A percentile compares a stretch with the other conserved stretches of the same genome.
phyloP scores from a whole-genome alignment of 2,113 vertebrate genomes.

The Channa maculata region DNA sequence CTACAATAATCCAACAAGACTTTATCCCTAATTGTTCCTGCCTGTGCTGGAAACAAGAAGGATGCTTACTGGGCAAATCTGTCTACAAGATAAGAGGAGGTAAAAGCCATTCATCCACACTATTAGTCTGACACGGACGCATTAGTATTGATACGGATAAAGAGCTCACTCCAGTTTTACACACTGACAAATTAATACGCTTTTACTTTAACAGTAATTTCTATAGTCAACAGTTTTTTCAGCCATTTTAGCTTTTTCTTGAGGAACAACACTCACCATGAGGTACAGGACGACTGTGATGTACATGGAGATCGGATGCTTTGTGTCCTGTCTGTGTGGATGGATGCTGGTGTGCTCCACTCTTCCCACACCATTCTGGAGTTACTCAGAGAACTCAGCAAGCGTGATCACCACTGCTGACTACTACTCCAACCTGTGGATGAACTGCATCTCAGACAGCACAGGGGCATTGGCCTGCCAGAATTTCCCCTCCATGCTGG shows the following conservation, averaged over 20 bases:
- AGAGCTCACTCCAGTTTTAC: constrained; percentile 22
- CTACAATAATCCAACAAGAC: background rate
- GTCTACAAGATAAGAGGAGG: constrained; percentile 57
- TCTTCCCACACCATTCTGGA: constrained; percentile 93
- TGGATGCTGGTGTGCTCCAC: constrained; percentile 94
- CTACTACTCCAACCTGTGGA: constrained; percentile 95
- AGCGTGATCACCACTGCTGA: constrained; percentile 88
- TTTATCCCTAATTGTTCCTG: background rate
- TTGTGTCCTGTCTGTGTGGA: constrained; percentile 87
- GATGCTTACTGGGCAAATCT: constrained; percentile 74
- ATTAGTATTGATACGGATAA: background rate
- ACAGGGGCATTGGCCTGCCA: constrained; percentile 95
- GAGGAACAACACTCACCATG: constrained; percentile 60
- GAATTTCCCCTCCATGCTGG: constrained; percentile 93
- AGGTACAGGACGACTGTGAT: constrained; percentile 75
- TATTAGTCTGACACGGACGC: background rate
- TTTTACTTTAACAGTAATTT: background rate
- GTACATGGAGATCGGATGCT: constrained; percentile 89
- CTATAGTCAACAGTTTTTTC: background rate
- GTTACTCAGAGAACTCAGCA: constrained; percentile 82
- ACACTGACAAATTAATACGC: background rate
- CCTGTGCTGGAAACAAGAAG: constrained; percentile 38
- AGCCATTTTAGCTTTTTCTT: background rate
- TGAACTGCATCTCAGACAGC: constrained; percentile 91
- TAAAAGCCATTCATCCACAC: background rate